Evolutionary conservation across 2,888 invertebrate genomes (phyloP).

Genomic region (Nomada hirtipes): DNA sequence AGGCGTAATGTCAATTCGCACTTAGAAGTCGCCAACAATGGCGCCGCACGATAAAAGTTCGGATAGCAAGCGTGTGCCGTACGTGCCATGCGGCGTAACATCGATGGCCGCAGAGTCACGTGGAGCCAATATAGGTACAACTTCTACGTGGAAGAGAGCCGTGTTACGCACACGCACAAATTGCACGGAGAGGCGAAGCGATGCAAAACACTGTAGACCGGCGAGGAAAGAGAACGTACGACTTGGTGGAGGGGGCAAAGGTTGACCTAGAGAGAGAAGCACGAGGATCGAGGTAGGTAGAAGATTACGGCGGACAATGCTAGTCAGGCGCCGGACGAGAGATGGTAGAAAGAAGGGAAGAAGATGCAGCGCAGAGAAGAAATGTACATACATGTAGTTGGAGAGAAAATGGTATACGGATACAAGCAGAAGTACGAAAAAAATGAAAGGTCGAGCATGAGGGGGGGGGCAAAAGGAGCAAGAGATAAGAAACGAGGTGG

Average conservation of each 20-base stretch:
- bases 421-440: background rate
- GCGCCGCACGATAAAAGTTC: constrained; percentile 56
- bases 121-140: constrained; percentile 64
- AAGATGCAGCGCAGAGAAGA: background rate
- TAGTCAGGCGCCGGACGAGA: background rate
- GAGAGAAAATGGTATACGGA: constrained; percentile 4
- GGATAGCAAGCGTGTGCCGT: constrained; percentile 55
- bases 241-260: background rate
- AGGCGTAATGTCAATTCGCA: background rate
- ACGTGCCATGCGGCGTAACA: constrained; percentile 74
- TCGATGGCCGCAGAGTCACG: constrained; percentile 75
- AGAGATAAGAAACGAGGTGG: constrained; percentile 9
- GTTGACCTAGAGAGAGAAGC: constrained; percentile 25
- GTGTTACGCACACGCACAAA: constrained; percentile 23
- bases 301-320: background rate
- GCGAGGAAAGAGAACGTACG: constrained; percentile 23
- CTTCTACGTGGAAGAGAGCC: constrained; percentile 37
- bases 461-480: background rate
- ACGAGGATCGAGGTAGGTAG: constrained; percentile 1
- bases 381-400: constrained; percentile 6
- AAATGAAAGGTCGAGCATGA: background rate
- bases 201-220: background rate
- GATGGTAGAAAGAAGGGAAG: background rate
- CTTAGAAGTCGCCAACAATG: constrained; percentile 42
- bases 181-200: background rate